Evolutionary conservation across 35 echinoderm and acorn worm genomes (phyloP), one percentile per base, ranked within the genome.

Genomic region (Amphiura filiformis): DNA sequence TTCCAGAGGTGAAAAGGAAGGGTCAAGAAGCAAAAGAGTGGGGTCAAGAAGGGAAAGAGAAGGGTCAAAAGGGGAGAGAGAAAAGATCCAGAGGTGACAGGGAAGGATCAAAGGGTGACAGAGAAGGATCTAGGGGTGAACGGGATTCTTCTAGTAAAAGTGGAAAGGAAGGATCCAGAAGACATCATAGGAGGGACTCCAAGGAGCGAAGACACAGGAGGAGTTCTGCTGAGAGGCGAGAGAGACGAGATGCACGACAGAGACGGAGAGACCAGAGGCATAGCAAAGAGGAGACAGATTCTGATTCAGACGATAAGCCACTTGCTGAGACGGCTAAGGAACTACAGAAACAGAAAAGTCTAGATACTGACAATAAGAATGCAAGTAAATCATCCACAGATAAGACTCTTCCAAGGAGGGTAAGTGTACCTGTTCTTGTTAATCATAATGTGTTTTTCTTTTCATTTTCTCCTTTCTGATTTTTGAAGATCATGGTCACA

Each of bases 341-440:
- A 31, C 14, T 82, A 35, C n/a, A n/a, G n/a, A 84, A 90, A 65
- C 38, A 82, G 20, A 90, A 76, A 38, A 81, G 57, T 34, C 42
- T 65, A 14, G 41, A 47, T 9, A 47, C 41, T 4, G 41, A 47
- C 41, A n/a, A n/a, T n/a, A n/a, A n/a, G n/a, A n/a, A n/a, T n/a
- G 41, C 41, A 47, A 47, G 41, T 47, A 17, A 47, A 17, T 9
- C 41, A 17, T 47, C 41, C 4, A 17, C 41, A 4, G 41, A 47
- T 4, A 47, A 47, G 17, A 47, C 5, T 47, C 41, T 4, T 9
- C 41, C 41, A 47, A 47, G 41, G 17, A 47, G 41, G 41, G 41
- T 47, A 47, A 9, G 41, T 47, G 5, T 47, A n/a, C n/a, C n/a
- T n/a, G n/a, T n/a, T n/a, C n/a, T n/a, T n/a, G n/a, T n/a, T n/a